Evolutionary conservation across 1,140 invertebrate species (phyloP), one percentile per base, ranked within the genome.

Genomic region (Odontomachus brunneus): DNA sequence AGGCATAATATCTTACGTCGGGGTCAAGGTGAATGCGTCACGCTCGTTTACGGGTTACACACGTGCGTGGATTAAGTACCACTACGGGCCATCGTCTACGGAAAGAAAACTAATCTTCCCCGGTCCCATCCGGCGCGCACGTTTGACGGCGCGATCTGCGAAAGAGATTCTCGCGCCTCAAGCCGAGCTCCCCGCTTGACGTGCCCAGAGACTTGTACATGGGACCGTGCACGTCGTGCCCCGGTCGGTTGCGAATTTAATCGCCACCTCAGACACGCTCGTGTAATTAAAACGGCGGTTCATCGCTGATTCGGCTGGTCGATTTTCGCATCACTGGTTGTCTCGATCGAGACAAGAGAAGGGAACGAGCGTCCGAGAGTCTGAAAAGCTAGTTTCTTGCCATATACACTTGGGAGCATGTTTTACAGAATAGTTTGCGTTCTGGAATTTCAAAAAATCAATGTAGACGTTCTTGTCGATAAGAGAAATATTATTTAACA

Each of bases 1-100:
- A 89, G 88, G 73, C 82, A 84, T 88, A 87, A 90, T 89, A 90
- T 89, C 89, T 90, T 88, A 82, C 59, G 85, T 86, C 78, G 88
- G 80, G 90, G 89, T 90, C 90, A 90, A 90, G 88, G 88, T 83
- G 80, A 84, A 89, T 83, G 85, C 83, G 84, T 87, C 88, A 89
- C 86, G 85, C 81, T 90, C 89, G 88, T 89, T 89, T 88, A 88
- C 82, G 75, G 84, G 66, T 84, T 71, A 67, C 74, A 86, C 86
- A 89, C 84, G 84, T 84, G 88, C 82, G 82, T 84, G 59, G 82
- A 89, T 88, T 88, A 88, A 88, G 88, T 82, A 86, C 87, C 86
- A 69, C 72, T 29, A 74, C 85, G 74, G 83, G 83, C 80, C 85
- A 84, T 84, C 86, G 83, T 71, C 19, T 33, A 78, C 65, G 57